phyloP scores from a whole-genome alignment of 1,140 invertebrate genomes.

The Aculops lycopersici region DNA sequence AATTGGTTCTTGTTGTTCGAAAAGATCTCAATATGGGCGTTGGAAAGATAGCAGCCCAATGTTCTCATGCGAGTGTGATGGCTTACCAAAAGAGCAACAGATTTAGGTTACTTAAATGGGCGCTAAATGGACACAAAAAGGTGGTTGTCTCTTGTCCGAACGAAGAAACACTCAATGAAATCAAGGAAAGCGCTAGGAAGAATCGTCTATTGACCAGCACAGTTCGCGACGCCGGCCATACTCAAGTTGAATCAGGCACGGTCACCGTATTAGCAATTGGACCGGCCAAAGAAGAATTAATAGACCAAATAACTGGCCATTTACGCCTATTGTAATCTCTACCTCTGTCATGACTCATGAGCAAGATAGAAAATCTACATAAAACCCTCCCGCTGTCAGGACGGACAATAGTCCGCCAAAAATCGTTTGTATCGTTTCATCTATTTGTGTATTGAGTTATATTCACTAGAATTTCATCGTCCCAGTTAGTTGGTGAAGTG shows the following conservation, averaged over 20 bases:
- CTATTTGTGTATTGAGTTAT: too few relatives aligned
- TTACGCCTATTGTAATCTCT: constrained; percentile 51
- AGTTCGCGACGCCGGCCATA: constrained; percentile 56
- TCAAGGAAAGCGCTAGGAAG: constrained; percentile 30
- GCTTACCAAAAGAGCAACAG: too few relatives aligned
- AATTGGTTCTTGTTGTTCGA: constrained; percentile 51
- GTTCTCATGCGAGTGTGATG: constrained; percentile 49
- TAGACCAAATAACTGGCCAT: constrained; percentile 54
- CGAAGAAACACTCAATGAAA: constrained; percentile 21
- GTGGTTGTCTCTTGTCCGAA: constrained; percentile 31
- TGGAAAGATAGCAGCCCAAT: constrained; percentile 71
- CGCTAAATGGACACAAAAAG: constrained; percentile 41
- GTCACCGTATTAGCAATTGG: constrained; percentile 61
- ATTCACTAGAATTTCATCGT: too few relatives aligned
- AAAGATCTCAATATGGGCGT: constrained; percentile 73
- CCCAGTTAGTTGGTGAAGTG: too few relatives aligned
- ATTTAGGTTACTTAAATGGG: constrained; percentile 36
- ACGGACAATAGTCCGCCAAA: too few relatives aligned
- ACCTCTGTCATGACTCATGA: too few relatives aligned
- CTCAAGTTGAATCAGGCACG: constrained; percentile 50
- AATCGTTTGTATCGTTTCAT: too few relatives aligned
- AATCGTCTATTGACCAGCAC: constrained; percentile 32
- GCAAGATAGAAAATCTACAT: too few relatives aligned
- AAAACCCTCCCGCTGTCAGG: too few relatives aligned
- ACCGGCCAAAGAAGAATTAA: constrained; percentile 29